Percentiles rank a stretch among this genome's conserved stretches.
Conservation (phyloP, 2,113 vertebrate species). For the Callaeas wilsoni region DNA sequence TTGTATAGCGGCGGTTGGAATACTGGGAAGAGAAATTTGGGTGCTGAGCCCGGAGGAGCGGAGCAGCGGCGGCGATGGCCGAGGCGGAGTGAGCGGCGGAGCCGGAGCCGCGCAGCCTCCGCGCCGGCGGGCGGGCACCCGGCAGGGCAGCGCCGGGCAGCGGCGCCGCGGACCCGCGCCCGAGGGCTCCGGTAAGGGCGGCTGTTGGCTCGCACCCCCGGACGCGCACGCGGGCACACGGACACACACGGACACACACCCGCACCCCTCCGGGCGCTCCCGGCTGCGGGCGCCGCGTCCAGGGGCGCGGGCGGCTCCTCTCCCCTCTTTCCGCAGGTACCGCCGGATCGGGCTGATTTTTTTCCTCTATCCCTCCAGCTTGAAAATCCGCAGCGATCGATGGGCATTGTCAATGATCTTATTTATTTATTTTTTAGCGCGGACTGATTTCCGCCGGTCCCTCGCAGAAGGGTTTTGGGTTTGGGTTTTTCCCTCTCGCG, state of each 20-base stretch:
- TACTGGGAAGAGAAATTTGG: constrained; percentile 61
- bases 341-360: not conserved
- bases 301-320: not conserved
- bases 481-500: not conserved
- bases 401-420: not conserved
- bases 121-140: constrained; percentile 54
- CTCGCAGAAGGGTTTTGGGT: not conserved
- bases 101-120: constrained; percentile 80
- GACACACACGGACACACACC: not conserved
- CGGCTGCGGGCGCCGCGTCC: constrained; percentile 22
- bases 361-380: not conserved
- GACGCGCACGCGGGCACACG: not conserved
- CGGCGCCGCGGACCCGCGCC: constrained; percentile 52
- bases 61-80: constrained; percentile 80
- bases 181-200: constrained; percentile 69
- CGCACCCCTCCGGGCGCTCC: not conserved
- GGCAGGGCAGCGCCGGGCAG: constrained; percentile 52
- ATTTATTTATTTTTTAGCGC: not conserved
- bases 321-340: constrained; percentile 24
- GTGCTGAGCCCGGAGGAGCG: constrained; percentile 60
- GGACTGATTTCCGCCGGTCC: not conserved
- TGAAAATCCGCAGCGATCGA: constrained; percentile 66
- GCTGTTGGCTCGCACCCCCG: not conserved
- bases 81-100: constrained; percentile 81
- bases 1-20: constrained; percentile 71